Conservation (phyloP, 2,113 vertebrate species). For the Eulacestoma nigropectus region DNA sequence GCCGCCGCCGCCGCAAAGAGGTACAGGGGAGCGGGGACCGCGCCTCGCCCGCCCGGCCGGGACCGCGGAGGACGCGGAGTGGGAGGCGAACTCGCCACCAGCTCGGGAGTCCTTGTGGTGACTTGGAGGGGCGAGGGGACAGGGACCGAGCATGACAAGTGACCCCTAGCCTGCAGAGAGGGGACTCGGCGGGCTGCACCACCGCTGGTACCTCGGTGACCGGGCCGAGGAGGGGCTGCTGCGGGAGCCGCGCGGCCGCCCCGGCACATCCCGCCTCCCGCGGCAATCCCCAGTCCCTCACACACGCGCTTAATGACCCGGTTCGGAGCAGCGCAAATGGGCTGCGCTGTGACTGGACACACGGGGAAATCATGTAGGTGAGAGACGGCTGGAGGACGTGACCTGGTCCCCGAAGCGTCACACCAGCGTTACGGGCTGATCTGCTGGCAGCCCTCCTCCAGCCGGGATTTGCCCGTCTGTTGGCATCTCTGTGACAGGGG, state of each 20-base stretch:
- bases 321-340: background rate
- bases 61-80: background rate
- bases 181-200: background rate
- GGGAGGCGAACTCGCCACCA: background rate
- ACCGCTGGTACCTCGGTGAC: background rate
- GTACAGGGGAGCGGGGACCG: constrained; percentile 20
- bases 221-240: background rate
- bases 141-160: background rate
- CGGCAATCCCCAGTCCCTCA: background rate
- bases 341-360: background rate
- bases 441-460: background rate
- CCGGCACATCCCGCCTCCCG: background rate
- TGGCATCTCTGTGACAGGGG: background rate
- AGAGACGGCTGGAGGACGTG: background rate
- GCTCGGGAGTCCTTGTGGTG: background rate
- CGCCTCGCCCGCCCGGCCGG: background rate
- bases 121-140: background rate
- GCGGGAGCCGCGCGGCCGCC: background rate
- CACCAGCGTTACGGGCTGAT: fast-evolving
- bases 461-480: background rate
- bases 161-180: background rate
- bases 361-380: fast-evolving
- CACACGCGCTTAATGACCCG: background rate
- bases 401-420: background rate
- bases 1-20: constrained; percentile 37